phyloP scores from a whole-genome alignment of 2,797 vertebrate genomes.

The Antrozous pallidus region DNA sequence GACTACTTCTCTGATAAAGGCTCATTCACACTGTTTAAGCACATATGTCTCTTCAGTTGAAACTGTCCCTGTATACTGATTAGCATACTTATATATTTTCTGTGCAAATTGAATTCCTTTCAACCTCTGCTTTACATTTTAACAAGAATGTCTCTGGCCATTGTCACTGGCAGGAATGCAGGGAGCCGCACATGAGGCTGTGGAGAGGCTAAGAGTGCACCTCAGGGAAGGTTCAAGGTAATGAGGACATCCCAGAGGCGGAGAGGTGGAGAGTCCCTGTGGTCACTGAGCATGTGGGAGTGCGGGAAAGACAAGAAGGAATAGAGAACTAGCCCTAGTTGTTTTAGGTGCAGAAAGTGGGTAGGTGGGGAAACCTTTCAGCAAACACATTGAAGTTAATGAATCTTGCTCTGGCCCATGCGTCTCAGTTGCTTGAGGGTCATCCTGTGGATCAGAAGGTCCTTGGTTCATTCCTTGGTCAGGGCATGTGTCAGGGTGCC shows the following conservation, averaged over 20 bases:
- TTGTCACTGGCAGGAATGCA: not conserved
- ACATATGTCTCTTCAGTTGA: slow-evolving; percentile 56
- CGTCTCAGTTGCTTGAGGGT: not conserved
- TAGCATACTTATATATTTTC: slow-evolving; percentile 40
- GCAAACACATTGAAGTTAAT: not conserved
- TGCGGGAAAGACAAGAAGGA: not conserved
- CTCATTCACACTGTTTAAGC: slow-evolving; percentile 39
- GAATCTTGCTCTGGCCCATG: not conserved
- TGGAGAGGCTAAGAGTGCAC: not conserved
- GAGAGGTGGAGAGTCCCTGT: not conserved
- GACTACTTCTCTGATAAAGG: slow-evolving; percentile 33
- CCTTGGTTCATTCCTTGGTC: not conserved
- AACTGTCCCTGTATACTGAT: not conserved
- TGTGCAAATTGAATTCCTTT: slow-evolving; percentile 30
- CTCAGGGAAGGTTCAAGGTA: not conserved
- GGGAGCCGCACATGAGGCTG: not conserved
- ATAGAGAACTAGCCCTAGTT: accelerated
- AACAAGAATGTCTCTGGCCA: slow-evolving; percentile 45
- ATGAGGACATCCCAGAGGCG: too few species aligned
- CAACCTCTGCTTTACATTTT: slow-evolving; percentile 61
- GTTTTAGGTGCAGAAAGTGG: not conserved
- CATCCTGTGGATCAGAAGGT: not conserved
- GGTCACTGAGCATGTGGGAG: accelerated
- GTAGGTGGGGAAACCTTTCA: not conserved
- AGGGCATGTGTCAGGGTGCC: not conserved